Evolutionary conservation across 2,113 vertebrate species (phyloP), one percentile per base, ranked within the genome.

Genomic region (Orycteropus afer): DNA sequence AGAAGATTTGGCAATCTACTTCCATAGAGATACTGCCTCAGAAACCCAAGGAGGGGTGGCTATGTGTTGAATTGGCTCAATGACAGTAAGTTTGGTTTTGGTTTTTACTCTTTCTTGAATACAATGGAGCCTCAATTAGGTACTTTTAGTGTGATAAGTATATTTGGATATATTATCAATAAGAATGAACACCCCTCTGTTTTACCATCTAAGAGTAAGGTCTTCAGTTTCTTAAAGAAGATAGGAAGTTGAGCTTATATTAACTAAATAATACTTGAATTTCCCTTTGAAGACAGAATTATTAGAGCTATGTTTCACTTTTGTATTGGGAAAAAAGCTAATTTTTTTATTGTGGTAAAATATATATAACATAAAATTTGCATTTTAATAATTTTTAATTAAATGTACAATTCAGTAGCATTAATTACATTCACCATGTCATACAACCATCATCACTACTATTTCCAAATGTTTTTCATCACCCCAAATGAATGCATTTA

Each of bases 201-300:
- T 77, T 82, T 51, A 57, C 32, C 45, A 18, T 37, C 13, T 53
- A 5, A 49, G 32, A 71, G 25, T 47, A 65, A 67, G n/a, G 13
- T 83, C 93, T 83, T 90, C 49, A 89, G 73, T 55, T 89, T 45
- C 29, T 90, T 92, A 47, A 71, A 89, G 61, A 49, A 63, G 51
- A 76, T 0, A 92, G 83, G 25, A 76, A 61, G 25, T 17, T 89
- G 82, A 86, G n/a, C n/a, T 53, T 82, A 77, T 53, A 25, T 53
- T 73, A 86, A 78, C 34, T 83, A 87, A 87, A 90, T 49, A 88
- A 77, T 76, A 67, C 49, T 73, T 87, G 17, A 49, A 14, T 86
- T 88, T 90, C 86, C 76, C 84, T 83, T 4, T 37, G 1, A 89
- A 53, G 53, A 73, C n/a, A 81, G 20, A 84, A 83, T 89, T 89